Evolutionary conservation across 2,888 invertebrate species (phyloP).

Genomic region (Dryobotodes eremita): DNA sequence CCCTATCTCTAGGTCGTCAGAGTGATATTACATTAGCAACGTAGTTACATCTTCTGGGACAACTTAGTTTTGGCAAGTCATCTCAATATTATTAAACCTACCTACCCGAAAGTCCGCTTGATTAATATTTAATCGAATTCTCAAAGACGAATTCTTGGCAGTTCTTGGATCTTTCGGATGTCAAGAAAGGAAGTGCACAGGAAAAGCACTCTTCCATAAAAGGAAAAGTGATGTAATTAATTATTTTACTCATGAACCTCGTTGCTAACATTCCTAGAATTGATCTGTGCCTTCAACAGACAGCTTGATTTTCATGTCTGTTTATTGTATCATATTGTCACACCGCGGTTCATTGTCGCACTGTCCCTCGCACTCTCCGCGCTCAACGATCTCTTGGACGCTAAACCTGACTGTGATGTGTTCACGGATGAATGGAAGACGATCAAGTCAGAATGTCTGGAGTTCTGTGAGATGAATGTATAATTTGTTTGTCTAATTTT

Average conservation of each 20-base stretch:
- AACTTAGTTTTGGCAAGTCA: neutral
- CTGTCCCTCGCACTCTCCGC: neutral
- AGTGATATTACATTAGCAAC: neutral
- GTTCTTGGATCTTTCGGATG: constrained; percentile 1
- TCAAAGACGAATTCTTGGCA: neutral
- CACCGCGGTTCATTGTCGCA: neutral
- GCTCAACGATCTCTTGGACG: neutral
- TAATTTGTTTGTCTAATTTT: neutral
- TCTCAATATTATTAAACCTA: neutral
- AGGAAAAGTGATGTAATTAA: constrained; percentile 24
- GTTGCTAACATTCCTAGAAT: constrained; percentile 6
- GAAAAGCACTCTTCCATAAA: constrained; percentile 18
- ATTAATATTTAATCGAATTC: neutral
- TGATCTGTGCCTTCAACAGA: neutral
- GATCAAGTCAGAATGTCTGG: neutral
- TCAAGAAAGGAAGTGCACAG: constrained; percentile 11
- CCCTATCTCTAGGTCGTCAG: neutral
- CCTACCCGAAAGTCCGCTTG: neutral
- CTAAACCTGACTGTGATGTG: neutral
- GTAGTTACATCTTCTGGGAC: neutral
- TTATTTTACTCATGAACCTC: constrained; percentile 14
- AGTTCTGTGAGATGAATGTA: neutral
- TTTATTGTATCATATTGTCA: neutral
- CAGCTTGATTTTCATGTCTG: neutral
- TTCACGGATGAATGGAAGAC: neutral